A percentile compares a stretch with the other conserved stretches of the same genome.
Evolutionary conservation across 2,888 invertebrate genomes (phyloP).

Genomic region (Antitype chi): DNA sequence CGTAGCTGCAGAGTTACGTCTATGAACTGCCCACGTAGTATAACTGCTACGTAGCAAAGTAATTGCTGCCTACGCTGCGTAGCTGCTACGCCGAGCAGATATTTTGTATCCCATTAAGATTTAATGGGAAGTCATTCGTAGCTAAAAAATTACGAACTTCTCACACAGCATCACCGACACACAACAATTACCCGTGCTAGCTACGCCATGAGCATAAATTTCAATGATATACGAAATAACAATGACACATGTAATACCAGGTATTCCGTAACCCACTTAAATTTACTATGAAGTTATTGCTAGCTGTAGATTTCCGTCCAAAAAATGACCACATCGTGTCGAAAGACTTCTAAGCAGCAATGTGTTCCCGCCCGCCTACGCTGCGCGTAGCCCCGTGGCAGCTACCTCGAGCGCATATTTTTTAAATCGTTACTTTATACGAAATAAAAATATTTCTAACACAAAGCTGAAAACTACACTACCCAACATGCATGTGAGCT

Average conservation of each 20-base stretch:
- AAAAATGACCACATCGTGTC: constrained; percentile 4
- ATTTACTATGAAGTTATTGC: constrained; percentile 1
- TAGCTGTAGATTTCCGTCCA: constrained; percentile 20
- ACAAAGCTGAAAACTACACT: constrained; percentile 14
- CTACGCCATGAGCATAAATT: not conserved
- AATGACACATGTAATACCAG: not conserved
- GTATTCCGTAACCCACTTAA: not conserved
- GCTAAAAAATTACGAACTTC: not conserved
- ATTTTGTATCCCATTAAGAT: not conserved
- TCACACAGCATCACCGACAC: not conserved
- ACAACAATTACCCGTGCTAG: too few species aligned
- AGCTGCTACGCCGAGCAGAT: constrained; percentile 9
- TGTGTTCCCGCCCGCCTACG: constrained; percentile 43
- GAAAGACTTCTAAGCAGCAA: constrained; percentile 24
- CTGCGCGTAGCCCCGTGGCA: constrained; percentile 25
- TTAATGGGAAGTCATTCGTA: not conserved
- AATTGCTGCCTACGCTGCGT: constrained; percentile 28
- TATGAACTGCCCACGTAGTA: constrained; percentile 20
- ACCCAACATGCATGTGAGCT: not conserved
- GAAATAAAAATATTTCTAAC: not conserved
- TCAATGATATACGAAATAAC: not conserved
- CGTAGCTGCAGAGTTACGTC: constrained; percentile 19
- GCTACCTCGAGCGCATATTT: constrained; percentile 21
- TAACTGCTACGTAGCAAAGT: constrained; percentile 26
- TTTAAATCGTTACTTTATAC: constrained; percentile 6